Conservation (phyloP, 2,113 vertebrate genomes). For the Charadrius vociferus region DNA sequence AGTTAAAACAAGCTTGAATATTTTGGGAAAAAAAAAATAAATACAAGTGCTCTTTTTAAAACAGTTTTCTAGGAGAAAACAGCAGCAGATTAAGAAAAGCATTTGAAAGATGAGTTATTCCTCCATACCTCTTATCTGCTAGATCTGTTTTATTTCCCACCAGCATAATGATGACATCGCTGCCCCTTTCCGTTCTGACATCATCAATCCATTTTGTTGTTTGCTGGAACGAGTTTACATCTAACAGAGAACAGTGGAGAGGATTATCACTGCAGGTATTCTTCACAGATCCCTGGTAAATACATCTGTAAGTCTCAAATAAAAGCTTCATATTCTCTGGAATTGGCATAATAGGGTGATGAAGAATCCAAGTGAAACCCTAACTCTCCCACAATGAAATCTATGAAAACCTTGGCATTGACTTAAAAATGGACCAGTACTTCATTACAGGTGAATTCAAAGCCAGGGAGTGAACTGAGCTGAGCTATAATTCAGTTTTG, state of each 20-base stretch:
- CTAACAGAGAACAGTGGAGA: slow-evolving; percentile 75
- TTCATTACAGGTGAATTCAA: not conserved
- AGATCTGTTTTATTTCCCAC: slow-evolving; percentile 99
- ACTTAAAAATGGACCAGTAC: not conserved
- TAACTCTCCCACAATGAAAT: not conserved
- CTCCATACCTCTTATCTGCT: slow-evolving; percentile 93
- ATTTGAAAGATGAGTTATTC: not conserved
- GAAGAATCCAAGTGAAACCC: not conserved
- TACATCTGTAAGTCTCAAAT: not conserved
- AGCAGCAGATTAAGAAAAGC: not conserved
- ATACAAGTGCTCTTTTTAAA: not conserved
- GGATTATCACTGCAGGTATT: slow-evolving; percentile 23
- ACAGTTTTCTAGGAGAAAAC: not conserved
- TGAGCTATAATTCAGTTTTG: not conserved
- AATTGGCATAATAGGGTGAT: not conserved
- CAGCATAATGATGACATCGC: slow-evolving; percentile 99
- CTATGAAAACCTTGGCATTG: not conserved
- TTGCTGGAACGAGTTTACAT: slow-evolving; percentile 99
- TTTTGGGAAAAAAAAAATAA: not conserved
- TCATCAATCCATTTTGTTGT: slow-evolving; percentile 99
- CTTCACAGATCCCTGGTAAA: not conserved
- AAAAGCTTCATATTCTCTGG: not conserved
- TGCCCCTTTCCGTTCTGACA: slow-evolving; percentile 96
- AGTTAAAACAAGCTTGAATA: not conserved
- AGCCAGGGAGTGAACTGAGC: not conserved